phyloP scores from a whole-genome alignment of 1,140 invertebrate species.

The Cataglyphis hispanica region DNA sequence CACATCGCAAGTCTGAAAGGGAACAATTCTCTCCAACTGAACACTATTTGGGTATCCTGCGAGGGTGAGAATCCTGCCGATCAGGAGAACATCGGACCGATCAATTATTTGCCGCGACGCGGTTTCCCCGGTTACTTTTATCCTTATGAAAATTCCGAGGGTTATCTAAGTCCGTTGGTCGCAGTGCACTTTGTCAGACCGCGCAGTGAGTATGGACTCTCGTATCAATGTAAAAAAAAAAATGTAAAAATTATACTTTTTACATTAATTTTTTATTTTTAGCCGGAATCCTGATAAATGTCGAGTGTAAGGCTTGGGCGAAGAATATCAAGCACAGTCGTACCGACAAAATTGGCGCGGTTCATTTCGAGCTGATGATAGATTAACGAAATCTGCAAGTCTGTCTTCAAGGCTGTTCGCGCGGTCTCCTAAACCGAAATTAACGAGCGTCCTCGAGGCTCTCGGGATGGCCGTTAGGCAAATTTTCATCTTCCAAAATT shows the following conservation, averaged over 20 bases:
- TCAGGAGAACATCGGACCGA: slow-evolving; percentile 94
- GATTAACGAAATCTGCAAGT: slow-evolving; percentile 88
- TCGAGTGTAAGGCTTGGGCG: slow-evolving; percentile 96
- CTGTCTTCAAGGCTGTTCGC: neutral
- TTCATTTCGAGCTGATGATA: slow-evolving; percentile 96
- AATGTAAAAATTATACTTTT: neutral
- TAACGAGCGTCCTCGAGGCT: neutral
- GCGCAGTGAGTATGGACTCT: slow-evolving; percentile 88
- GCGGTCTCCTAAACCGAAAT: slow-evolving; percentile 33
- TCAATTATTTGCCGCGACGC: slow-evolving; percentile 89
- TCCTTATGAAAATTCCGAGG: slow-evolving; percentile 93
- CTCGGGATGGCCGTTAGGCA: slow-evolving; percentile 10
- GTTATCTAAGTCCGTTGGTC: slow-evolving; percentile 95
- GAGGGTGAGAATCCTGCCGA: slow-evolving; percentile 96
- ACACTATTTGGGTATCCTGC: slow-evolving; percentile 95
- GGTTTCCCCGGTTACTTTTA: slow-evolving; percentile 95
- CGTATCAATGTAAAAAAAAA: neutral
- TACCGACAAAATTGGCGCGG: slow-evolving; percentile 92
- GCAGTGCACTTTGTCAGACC: slow-evolving; percentile 94
- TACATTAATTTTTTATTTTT: slow-evolving; percentile 80
- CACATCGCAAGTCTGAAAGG: slow-evolving; percentile 87
- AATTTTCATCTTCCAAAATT: slow-evolving; percentile 65
- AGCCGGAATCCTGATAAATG: slow-evolving; percentile 95
- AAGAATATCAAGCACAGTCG: slow-evolving; percentile 94
- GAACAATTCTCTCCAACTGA: slow-evolving; percentile 87